A percentile compares a stretch with the other conserved stretches of the same genome.
Conservation (phyloP, 92 coral and sea anemone genomes). For the Galaxea fascicularis region DNA sequence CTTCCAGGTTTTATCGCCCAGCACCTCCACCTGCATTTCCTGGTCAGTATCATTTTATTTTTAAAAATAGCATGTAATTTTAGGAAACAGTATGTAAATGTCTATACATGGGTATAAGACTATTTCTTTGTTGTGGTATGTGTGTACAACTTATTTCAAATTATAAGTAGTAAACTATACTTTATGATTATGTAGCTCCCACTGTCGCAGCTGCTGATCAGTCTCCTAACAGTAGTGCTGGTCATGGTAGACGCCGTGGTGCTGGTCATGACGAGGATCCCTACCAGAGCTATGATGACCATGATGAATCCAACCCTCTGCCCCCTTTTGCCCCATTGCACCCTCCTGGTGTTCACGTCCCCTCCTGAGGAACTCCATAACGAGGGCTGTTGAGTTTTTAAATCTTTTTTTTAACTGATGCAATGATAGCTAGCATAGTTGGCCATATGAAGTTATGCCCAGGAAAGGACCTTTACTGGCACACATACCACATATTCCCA, state of each 20-base stretch:
- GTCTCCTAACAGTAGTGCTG: conserved; percentile 15
- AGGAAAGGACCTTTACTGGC: conserved; percentile 50
- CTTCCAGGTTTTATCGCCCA: too few relatives aligned
- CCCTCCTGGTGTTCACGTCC: conserved; percentile 59
- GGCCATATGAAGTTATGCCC: conserved; percentile 71
- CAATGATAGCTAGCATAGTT: conserved; percentile 59
- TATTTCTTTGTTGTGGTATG: too few relatives aligned
- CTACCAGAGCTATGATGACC: conserved; percentile 64
- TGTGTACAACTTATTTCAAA: too few relatives aligned
- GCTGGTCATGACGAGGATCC: conserved; percentile 4
- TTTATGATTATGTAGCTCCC: not conserved
- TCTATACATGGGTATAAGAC: too few relatives aligned
- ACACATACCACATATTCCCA: conserved; percentile 39
- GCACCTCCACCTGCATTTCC: too few relatives aligned
- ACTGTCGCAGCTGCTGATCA: not conserved
- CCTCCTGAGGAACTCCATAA: conserved; percentile 47
- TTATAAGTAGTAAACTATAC: not conserved
- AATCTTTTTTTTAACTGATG: conserved; percentile 50
- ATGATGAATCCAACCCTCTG: conserved; percentile 49
- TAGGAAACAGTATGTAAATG: too few relatives aligned
- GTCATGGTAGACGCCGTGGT: conserved; percentile 13
- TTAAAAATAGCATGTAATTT: too few relatives aligned
- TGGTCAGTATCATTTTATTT: too few relatives aligned
- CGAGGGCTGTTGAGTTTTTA: conserved; percentile 70
- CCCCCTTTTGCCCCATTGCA: conserved; percentile 69